These are phyloP conservation scores for Eupsilia transversa DNA, from an alignment of 2,888 invertebrate species.

Conservation along the genomic window DNA sequence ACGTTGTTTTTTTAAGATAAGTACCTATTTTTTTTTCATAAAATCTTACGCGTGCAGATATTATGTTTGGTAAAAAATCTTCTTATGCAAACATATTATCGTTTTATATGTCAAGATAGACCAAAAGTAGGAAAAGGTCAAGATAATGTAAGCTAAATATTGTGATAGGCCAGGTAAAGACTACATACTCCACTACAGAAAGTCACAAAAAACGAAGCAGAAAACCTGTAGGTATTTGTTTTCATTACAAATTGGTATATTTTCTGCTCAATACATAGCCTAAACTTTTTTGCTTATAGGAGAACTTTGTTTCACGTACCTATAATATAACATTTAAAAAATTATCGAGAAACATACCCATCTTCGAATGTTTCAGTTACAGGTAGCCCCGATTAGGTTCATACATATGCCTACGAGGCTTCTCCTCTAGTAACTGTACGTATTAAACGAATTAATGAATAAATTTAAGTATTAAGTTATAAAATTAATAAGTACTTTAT, in stretches of 20 bases:
- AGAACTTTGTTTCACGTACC: neutral
- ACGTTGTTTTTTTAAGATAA: neutral
- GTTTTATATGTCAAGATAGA: neutral
- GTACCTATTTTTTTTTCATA: neutral
- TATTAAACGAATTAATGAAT: neutral
- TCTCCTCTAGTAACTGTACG: neutral
- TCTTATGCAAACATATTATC: neutral
- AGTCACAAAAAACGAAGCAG: slow-evolving; percentile 5
- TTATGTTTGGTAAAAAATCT: neutral
- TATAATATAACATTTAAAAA: neutral
- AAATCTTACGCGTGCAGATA: neutral
- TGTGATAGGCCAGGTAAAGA: slow-evolving; percentile 21
- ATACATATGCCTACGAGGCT: neutral
- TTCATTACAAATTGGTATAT: slow-evolving; percentile 26
- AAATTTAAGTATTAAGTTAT: too few species aligned
- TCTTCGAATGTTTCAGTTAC: neutral
- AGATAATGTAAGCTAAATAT: slow-evolving; percentile 25
- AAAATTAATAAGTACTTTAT: neutral
- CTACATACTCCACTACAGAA: slow-evolving; percentile 3
- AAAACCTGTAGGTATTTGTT: slow-evolving; percentile 15
- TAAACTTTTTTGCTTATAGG: slow-evolving; percentile 4
- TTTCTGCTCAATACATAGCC: slow-evolving; percentile 22
- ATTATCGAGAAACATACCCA: neutral
- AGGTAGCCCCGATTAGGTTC: neutral
- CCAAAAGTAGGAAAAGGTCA: slow-evolving; percentile 2